Percentiles rank a stretch among this genome's conserved stretches.
Evolutionary conservation across 2,888 invertebrate genomes (phyloP).

Genomic region (Blera fallax): DNA sequence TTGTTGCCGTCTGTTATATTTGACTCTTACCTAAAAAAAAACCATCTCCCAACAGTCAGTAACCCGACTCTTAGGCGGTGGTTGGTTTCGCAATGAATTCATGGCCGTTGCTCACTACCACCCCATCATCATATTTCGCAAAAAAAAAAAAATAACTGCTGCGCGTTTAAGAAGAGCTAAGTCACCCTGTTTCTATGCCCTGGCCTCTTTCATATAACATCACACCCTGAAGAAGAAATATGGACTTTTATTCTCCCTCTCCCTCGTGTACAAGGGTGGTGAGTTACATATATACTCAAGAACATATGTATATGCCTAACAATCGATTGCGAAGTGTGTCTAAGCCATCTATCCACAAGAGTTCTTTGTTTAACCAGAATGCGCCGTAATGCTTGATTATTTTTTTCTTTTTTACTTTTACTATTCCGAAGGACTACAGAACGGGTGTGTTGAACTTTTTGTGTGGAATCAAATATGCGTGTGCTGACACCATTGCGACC

Average conservation of each 20-base stretch:
- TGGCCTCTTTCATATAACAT: background rate
- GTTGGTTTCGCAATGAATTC: constrained; percentile 15
- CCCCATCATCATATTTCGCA: background rate
- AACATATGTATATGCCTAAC: constrained; percentile 23
- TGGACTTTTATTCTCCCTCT: background rate
- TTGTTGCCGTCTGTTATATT: background rate
- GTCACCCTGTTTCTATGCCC: constrained; percentile 14
- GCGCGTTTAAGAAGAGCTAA: constrained; percentile 1
- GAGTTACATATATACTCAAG: background rate
- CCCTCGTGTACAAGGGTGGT: background rate
- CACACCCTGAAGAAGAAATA: background rate
- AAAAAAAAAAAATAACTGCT: constrained; percentile 1
- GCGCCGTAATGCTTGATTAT: constrained; percentile 17
- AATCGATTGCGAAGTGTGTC: constrained; percentile 45
- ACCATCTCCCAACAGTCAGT: constrained; percentile 8
- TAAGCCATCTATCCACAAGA: constrained; percentile 22
- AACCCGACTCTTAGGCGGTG: constrained; percentile 41
- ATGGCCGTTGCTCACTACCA: background rate
- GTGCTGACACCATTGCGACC: constrained; percentile 25
- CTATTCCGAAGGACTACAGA: constrained; percentile 43
- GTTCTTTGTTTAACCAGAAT: constrained; percentile 48
- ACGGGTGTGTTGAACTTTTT: constrained; percentile 58
- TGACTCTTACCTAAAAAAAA: background rate
- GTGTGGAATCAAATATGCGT: constrained; percentile 45
- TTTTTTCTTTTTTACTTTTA: background rate